phyloP scores from a whole-genome alignment of 2,888 invertebrate genomes.

The Meloe dianella region DNA sequence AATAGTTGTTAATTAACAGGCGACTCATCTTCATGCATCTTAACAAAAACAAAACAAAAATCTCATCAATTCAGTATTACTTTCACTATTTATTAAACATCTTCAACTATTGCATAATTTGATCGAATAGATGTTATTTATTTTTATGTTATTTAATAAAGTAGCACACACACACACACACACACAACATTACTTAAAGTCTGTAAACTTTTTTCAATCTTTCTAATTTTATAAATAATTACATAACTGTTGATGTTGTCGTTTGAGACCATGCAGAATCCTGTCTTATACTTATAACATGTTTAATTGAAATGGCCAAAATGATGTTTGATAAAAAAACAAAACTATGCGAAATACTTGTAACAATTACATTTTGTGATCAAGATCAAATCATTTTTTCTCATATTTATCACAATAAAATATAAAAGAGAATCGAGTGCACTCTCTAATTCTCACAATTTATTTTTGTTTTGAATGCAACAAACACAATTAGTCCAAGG shows the following conservation, averaged over 20 bases:
- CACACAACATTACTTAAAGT: background rate
- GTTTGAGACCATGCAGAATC: background rate
- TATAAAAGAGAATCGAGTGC: background rate
- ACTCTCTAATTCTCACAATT: constrained; percentile 7
- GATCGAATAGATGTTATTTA: background rate
- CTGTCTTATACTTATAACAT: too few species aligned
- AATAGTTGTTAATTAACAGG: too few species aligned
- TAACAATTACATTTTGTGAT: too few species aligned
- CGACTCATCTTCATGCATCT: background rate
- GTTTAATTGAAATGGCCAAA: too few species aligned
- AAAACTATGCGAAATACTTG: background rate
- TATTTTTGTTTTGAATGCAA: background rate
- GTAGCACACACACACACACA: background rate
- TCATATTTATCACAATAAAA: background rate
- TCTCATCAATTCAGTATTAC: too few species aligned
- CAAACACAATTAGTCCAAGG: background rate
- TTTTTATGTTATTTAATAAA: constrained; percentile 7
- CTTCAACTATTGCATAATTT: constrained; percentile 4
- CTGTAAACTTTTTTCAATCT: background rate
- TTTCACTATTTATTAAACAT: background rate
- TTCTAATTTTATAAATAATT: constrained; percentile 5
- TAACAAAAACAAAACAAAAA: background rate
- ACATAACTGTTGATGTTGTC: background rate
- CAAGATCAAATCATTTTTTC: too few species aligned
- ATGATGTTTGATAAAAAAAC: too few species aligned